A percentile compares a stretch with the other conserved stretches of the same genome.
Evolutionary conservation across 2,888 invertebrate genomes (phyloP).

Genomic region (Onthophagus sagittarius): DNA sequence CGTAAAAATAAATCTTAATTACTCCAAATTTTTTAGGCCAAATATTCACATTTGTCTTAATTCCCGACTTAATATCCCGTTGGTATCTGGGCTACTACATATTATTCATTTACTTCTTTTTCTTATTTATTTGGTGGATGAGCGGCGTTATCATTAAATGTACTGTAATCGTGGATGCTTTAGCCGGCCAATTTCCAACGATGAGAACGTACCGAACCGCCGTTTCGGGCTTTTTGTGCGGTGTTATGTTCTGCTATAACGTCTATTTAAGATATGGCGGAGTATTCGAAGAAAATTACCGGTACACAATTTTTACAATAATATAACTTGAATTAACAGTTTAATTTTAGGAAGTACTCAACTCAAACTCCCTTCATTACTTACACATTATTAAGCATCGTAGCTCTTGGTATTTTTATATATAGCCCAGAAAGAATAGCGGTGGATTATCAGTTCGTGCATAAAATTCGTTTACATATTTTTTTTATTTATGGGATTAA

Average conservation of each 20-base stretch:
- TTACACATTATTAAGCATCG: background rate
- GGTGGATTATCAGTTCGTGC: conserved; percentile 15
- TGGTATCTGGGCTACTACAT: conserved; percentile 1
- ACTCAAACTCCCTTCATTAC: background rate
- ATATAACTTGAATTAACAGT: background rate
- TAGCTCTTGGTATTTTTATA: conserved; percentile 5
- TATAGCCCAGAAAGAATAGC: conserved; percentile 11
- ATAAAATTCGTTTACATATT: background rate
- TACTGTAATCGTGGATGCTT: conserved; percentile 12
- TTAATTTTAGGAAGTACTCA: background rate
- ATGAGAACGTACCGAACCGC: background rate
- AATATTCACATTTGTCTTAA: conserved; percentile 8
- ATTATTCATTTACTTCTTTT: conserved; percentile 11
- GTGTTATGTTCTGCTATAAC: background rate
- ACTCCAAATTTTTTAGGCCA: conserved; percentile 5
- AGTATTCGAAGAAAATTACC: background rate
- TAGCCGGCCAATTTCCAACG: conserved; percentile 9
- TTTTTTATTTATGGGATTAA: conserved; percentile 8
- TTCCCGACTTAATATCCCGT: conserved; percentile 14
- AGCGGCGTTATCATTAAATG: background rate
- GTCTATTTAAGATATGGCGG: background rate
- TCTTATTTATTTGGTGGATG: conserved; percentile 15
- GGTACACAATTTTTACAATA: background rate
- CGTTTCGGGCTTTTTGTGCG: background rate
- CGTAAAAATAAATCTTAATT: too few relatives aligned